A percentile compares a stretch with the other conserved stretches of the same genome.
phyloP scores from a whole-genome alignment of 2,888 invertebrate genomes.

The Aphodius sticticus region DNA sequence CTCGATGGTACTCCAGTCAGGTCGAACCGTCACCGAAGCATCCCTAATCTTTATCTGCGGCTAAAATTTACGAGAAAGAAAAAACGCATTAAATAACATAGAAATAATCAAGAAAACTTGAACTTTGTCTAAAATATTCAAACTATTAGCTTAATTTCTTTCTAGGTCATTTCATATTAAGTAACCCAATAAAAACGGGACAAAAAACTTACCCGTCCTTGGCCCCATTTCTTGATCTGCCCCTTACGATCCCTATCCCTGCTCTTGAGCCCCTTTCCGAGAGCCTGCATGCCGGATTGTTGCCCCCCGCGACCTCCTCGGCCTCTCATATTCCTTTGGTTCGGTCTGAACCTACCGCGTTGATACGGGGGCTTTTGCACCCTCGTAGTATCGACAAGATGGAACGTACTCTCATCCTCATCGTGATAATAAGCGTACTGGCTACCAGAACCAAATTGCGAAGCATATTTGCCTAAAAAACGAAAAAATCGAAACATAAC shows the following conservation, averaged over 20 bases:
- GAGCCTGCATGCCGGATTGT: slow-evolving; percentile 79
- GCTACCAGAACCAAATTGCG: slow-evolving; percentile 89
- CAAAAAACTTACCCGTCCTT: slow-evolving; percentile 70
- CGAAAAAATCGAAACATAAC: slow-evolving; percentile 17
- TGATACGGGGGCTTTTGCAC: slow-evolving; percentile 93
- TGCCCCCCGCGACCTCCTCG: slow-evolving; percentile 73
- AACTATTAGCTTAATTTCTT: no score
- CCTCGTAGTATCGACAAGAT: slow-evolving; percentile 94
- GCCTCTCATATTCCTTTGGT: slow-evolving; percentile 75
- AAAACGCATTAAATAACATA: no score
- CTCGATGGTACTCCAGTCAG: slow-evolving; percentile 96
- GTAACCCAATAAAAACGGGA: no score
- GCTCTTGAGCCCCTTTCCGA: slow-evolving; percentile 83
- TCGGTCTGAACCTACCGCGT: slow-evolving; percentile 86
- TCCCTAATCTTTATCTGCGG: slow-evolving; percentile 93
- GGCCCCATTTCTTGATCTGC: slow-evolving; percentile 87
- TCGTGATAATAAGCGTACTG: slow-evolving; percentile 99
- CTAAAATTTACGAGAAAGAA: slow-evolving; percentile 52
- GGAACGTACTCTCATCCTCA: slow-evolving; percentile 98
- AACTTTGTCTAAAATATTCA: no score
- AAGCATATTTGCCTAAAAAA: slow-evolving; percentile 82
- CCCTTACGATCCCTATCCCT: slow-evolving; percentile 77
- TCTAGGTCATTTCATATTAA: no score
- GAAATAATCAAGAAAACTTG: no score
- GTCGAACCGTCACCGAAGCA: slow-evolving; percentile 94